Evolutionary conservation across 2,888 invertebrate species (phyloP).

Genomic region (Hoplodrina blanda): DNA sequence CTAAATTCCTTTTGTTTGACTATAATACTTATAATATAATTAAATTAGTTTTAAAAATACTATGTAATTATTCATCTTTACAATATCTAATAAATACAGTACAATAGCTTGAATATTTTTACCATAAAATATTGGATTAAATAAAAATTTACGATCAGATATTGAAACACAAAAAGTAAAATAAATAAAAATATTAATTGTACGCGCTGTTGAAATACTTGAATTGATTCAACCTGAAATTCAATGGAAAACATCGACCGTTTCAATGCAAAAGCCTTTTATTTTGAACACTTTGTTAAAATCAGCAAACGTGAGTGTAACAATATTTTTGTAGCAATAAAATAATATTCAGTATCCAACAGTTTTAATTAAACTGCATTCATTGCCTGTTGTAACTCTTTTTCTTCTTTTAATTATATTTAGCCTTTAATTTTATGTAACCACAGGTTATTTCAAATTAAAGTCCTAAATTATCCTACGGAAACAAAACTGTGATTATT

Average conservation of each 20-base stretch:
- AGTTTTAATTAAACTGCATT: not conserved
- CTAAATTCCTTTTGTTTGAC: too few relatives aligned
- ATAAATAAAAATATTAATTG: conserved; percentile 3
- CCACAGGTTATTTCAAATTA: too few relatives aligned
- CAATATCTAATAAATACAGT: not conserved
- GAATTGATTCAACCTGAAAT: conserved; percentile 23
- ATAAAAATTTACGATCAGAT: conserved; percentile 11
- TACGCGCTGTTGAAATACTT: conserved; percentile 17
- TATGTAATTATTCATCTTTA: not conserved
- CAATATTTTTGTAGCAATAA: conserved; percentile 14
- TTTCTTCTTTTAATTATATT: not conserved
- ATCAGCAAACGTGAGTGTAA: not conserved
- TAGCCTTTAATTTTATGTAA: too few relatives aligned
- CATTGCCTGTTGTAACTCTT: not conserved
- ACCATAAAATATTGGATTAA: not conserved
- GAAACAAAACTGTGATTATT: too few relatives aligned
- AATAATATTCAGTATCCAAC: not conserved
- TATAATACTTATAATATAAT: too few relatives aligned
- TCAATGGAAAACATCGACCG: conserved; percentile 18
- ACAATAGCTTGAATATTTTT: not conserved
- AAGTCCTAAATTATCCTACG: too few relatives aligned
- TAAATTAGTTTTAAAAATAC: not conserved
- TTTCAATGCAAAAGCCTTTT: not conserved
- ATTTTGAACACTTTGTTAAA: conserved; percentile 22
- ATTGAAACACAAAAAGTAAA: conserved; percentile 5